Evolutionary conservation across 2,797 vertebrate species (phyloP).

Genomic region (Crotalus adamanteus): DNA sequence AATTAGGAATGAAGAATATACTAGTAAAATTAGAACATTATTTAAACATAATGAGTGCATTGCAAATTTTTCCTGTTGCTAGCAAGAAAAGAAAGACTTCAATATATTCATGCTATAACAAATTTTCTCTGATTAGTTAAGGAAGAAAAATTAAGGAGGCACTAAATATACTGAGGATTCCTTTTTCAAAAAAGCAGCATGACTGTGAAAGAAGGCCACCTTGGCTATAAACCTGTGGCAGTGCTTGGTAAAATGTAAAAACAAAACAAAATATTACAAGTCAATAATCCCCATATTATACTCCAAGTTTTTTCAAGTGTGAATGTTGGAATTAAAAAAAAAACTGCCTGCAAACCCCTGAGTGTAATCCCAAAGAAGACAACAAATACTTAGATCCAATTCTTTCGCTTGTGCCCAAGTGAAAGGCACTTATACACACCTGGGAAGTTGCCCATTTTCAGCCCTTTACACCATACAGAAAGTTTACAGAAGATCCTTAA

Average conservation of each 20-base stretch:
- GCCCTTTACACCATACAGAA: constrained; percentile 7
- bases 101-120: constrained; percentile 46
- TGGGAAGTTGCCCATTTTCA: not conserved
- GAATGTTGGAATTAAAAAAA: constrained; percentile 58
- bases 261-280: constrained; percentile 74
- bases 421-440: constrained; percentile 18
- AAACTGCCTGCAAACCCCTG: constrained; percentile 83
- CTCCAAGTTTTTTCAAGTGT: constrained; percentile 80
- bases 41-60: not conserved
- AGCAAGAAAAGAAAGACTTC: constrained; percentile 48
- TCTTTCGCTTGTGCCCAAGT: constrained; percentile 2
- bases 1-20: constrained; percentile 1
- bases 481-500: not conserved
- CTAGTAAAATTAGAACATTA: constrained; percentile 29
- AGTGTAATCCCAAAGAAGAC: constrained; percentile 82
- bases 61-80: not conserved
- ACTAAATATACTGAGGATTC: constrained; percentile 77
- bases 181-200: constrained; percentile 80
- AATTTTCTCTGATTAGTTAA: constrained; percentile 66
- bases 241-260: constrained; percentile 75
- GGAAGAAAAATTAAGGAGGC: constrained; percentile 78
- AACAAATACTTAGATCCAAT: constrained; percentile 30
- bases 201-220: constrained; percentile 78
- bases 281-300: constrained; percentile 73
- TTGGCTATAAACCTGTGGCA: constrained; percentile 76